Evolutionary conservation across 2,113 vertebrate genomes (phyloP), one percentile per base, ranked within the genome.

Genomic region (Hemicordylus capensis): DNA sequence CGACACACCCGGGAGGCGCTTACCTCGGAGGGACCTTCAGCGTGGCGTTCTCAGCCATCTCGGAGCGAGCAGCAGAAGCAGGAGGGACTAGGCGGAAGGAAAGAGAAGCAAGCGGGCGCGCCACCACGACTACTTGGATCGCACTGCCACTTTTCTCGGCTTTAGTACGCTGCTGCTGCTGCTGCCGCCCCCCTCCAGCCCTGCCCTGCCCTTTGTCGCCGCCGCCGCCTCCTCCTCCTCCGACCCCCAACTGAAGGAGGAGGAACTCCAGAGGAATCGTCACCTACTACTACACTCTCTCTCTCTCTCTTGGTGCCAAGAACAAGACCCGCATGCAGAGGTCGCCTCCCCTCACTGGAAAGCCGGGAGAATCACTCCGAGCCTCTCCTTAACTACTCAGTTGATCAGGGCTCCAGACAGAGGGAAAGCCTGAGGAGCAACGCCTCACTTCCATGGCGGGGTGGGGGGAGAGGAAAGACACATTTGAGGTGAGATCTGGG

Each of bases 21-120:
- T 90, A 95, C 94, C 94, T 94, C 0, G 86, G 83, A 1, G 90
- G 88, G 0, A 73, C 83, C 0, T 48, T 42, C 42, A 91, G 88
- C 84, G 28, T 76, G 20, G 86, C 59, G 66, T 51, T 85, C 39
- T 63, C 88, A 58, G 83, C 87, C 90, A 93, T 91, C 31, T 61
- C 10, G 14, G 58, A 2, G 67, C 22, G 46, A 67, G 37, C 0
- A 5, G 9, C 39, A 61, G 22, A 44, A 28, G 5, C 1, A 15
- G 66, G 24, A 54, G 86, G 44, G 20, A 6, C 46, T 6, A 59
- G 56, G 84, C 4, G 80, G 51, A 0, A 48, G 75, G 46, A 1
- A 54, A 56, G 79, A 4, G 6, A 10, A 34, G 20, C 46, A 14
- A 63, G 3, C 37, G 0, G 5, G 34, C n/a, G 20, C 56, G 59